Conservation (phyloP, 2,113 vertebrate genomes). For the Oxyura jamaicensis region DNA sequence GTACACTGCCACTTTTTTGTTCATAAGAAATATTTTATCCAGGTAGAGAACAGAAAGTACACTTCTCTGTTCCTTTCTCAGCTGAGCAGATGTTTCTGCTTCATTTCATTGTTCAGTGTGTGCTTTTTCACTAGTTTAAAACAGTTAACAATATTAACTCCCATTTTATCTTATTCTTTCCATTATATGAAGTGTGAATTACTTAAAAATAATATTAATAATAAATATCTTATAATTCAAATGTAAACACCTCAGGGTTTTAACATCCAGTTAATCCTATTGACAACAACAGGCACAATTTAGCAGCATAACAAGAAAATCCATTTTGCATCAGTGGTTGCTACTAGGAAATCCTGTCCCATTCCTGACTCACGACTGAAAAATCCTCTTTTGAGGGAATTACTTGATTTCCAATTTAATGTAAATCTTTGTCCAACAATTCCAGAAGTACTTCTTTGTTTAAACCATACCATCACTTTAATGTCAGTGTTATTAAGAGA, state of each 20-base stretch:
- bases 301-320: conserved; percentile 22
- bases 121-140: neutral
- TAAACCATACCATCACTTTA: neutral
- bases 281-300: conserved; percentile 16
- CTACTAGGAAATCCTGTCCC: neutral
- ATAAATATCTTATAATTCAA: neutral
- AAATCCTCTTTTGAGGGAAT: neutral
- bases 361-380: neutral
- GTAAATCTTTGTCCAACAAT: neutral
- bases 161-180: neutral
- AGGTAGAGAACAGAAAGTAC: neutral
- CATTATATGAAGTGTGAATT: neutral
- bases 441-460: neutral
- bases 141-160: neutral
- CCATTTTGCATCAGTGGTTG: conserved; percentile 23
- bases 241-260: neutral
- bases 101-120: neutral
- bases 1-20: neutral
- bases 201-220: neutral
- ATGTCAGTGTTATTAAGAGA: neutral
- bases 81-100: neutral
- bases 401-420: neutral
- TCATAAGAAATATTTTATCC: neutral
- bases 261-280: neutral
- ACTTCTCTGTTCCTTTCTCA: neutral